Conservation (phyloP, 1,140 invertebrate genomes). For the Drosophila pectinifera region DNA sequence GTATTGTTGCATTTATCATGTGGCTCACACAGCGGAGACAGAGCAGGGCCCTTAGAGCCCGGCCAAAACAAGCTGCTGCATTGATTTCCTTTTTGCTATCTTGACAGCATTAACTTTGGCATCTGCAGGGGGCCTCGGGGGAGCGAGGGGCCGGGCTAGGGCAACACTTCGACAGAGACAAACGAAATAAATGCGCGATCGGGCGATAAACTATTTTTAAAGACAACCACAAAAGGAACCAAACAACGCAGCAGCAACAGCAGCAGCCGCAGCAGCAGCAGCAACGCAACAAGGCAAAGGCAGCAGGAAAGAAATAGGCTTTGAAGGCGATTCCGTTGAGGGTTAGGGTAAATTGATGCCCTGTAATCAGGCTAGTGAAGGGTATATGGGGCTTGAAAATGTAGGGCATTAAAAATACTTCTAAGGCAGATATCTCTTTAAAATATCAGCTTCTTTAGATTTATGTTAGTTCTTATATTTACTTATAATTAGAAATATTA, state of each 20-base stretch:
- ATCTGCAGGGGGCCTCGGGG: slow-evolving; percentile 20
- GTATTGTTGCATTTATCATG: slow-evolving; percentile 71
- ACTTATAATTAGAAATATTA: no score
- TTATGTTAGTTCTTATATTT: no score
- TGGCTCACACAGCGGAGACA: slow-evolving; percentile 54
- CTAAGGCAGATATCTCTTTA: not conserved
- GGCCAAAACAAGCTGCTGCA: slow-evolving; percentile 55
- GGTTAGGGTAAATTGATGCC: slow-evolving; percentile 12
- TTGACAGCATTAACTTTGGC: slow-evolving; percentile 79
- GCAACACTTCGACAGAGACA: slow-evolving; percentile 81
- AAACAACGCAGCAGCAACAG: slow-evolving; percentile 36
- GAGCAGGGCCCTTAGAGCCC: slow-evolving; percentile 60
- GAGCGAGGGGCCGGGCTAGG: slow-evolving; percentile 2
- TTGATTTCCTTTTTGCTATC: slow-evolving; percentile 82
- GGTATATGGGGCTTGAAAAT: not conserved
- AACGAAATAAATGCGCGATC: slow-evolving; percentile 83
- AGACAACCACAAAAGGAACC: slow-evolving; percentile 75
- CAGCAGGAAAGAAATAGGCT: slow-evolving; percentile 37
- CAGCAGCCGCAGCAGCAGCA: not conserved
- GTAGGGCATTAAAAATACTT: no score
- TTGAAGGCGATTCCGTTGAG: slow-evolving; percentile 8
- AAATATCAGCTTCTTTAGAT: no score
- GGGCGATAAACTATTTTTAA: slow-evolving; percentile 83
- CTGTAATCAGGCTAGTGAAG: not conserved
- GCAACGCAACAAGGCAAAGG: slow-evolving; percentile 11